Evolutionary conservation across 53 echinoderm and acorn worm species (phyloP).

Genomic region (Actinopyga echinites): DNA sequence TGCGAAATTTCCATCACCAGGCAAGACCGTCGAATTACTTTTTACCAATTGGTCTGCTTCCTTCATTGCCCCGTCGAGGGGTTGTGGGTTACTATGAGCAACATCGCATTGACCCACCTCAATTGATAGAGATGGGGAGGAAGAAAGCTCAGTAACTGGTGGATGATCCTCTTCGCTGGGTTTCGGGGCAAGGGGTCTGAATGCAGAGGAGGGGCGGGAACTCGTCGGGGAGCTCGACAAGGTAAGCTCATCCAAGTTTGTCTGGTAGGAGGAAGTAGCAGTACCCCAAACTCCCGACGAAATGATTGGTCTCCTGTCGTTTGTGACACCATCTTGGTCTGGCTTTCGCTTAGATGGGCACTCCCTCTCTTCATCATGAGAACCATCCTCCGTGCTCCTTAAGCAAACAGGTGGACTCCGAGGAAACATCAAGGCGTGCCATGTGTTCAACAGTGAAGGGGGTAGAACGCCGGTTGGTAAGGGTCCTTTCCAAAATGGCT

Average conservation of each 20-base stretch:
- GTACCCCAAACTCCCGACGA: slow-evolving; percentile 1
- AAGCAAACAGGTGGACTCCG: slow-evolving; percentile 28
- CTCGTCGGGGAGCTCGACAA: not conserved
- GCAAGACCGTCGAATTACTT: too few species aligned
- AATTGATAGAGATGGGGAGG: too few species aligned
- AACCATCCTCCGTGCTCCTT: not conserved
- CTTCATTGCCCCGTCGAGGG: too few species aligned
- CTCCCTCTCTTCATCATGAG: slow-evolving; percentile 1
- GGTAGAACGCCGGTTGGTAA: slow-evolving; percentile 8
- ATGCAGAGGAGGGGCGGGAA: slow-evolving; percentile 1
- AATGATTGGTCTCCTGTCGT: not conserved
- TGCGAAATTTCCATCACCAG: too few species aligned
- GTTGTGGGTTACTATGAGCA: too few species aligned
- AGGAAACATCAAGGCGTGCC: slow-evolving; percentile 41
- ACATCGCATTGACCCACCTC: too few species aligned
- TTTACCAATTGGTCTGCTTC: too few species aligned
- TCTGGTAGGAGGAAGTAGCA: not conserved
- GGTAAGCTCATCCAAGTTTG: not conserved
- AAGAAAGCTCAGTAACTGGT: too few species aligned
- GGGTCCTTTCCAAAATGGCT: slow-evolving; percentile 26
- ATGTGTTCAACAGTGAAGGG: slow-evolving; percentile 12
- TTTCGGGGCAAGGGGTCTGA: slow-evolving; percentile 24
- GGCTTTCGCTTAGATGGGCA: not conserved
- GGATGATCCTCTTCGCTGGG: not conserved
- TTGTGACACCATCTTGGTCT: not conserved